These are phyloP conservation scores for Desoria tigrina DNA, from an alignment of 2,888 invertebrate species.

Conservation along the genomic window DNA sequence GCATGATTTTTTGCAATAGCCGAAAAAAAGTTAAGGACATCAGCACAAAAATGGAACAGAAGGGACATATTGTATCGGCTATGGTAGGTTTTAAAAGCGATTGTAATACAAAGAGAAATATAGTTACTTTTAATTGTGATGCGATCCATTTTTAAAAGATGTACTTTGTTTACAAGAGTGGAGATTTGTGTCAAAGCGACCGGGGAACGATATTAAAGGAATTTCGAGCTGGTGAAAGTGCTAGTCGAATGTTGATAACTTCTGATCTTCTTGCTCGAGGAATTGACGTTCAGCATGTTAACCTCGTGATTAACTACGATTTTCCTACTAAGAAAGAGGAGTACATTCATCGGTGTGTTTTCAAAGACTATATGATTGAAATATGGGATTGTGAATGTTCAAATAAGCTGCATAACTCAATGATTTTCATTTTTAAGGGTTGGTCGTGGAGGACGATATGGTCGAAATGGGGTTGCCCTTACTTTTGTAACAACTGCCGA, in stretches of 20 bases:
- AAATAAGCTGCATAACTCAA: no score
- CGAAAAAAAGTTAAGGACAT: slow-evolving; percentile 98
- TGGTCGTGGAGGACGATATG: slow-evolving; percentile 33
- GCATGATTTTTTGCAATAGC: slow-evolving; percentile 99
- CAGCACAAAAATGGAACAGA: slow-evolving; percentile 87
- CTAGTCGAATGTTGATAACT: slow-evolving; percentile 13
- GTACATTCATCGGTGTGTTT: slow-evolving; percentile 34
- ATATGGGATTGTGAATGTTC: no score
- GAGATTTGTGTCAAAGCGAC: slow-evolving; percentile 14
- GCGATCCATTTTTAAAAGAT: not conserved
- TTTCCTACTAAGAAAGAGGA: slow-evolving; percentile 21
- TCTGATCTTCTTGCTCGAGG: slow-evolving; percentile 32
- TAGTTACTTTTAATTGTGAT: not conserved
- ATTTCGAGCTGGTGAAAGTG: slow-evolving; percentile 12
- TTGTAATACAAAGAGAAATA: not conserved
- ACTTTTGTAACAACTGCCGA: slow-evolving; percentile 12
- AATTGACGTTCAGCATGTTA: slow-evolving; percentile 31
- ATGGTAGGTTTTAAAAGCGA: slow-evolving; percentile 63
- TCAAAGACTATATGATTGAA: no score
- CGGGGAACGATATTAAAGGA: slow-evolving; percentile 13
- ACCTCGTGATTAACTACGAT: slow-evolving; percentile 31
- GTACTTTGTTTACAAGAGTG: slow-evolving; percentile 4
- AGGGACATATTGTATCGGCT: slow-evolving; percentile 96
- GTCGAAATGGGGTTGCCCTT: slow-evolving; percentile 30
- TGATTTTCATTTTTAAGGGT: slow-evolving; percentile 19